phyloP scores from a whole-genome alignment of 2,888 invertebrate species.

The Drosophila nigricruria region DNA sequence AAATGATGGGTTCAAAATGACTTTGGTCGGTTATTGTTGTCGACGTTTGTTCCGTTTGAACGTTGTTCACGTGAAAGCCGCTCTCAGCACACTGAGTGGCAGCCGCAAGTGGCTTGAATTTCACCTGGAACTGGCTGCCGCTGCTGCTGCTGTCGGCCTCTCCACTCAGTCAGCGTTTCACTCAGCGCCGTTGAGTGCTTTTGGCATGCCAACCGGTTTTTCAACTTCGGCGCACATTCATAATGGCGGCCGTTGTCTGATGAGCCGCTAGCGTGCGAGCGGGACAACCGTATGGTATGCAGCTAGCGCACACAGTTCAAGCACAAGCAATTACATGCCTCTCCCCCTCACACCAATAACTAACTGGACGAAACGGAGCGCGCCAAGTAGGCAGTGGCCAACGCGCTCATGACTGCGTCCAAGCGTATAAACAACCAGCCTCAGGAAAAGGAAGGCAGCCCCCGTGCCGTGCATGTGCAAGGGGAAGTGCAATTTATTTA shows the following conservation, averaged over 20 bases:
- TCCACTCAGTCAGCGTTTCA: slow-evolving; percentile 43
- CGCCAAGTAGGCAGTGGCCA: slow-evolving; percentile 78
- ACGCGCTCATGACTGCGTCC: slow-evolving; percentile 81
- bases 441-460: slow-evolving; percentile 48
- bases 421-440: slow-evolving; percentile 71
- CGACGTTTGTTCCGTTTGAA: slow-evolving; percentile 58
- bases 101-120: slow-evolving; percentile 80
- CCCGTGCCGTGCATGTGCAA: slow-evolving; percentile 3
- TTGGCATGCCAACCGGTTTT: slow-evolving; percentile 72
- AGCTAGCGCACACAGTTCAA: slow-evolving; percentile 59
- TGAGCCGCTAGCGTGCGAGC: slow-evolving; percentile 37
- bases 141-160: slow-evolving; percentile 1
- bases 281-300: slow-evolving; percentile 43
- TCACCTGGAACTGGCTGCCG: slow-evolving; percentile 66
- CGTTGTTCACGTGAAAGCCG: slow-evolving; percentile 85
- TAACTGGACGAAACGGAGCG: slow-evolving; percentile 30
- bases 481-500: slow-evolving; percentile 50
- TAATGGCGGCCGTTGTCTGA: slow-evolving; percentile 76
- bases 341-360: slow-evolving; percentile 40
- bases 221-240: slow-evolving; percentile 71
- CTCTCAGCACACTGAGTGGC: slow-evolving; percentile 83
- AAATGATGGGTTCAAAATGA: slow-evolving; percentile 23
- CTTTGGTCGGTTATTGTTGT: slow-evolving; percentile 11
- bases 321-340: slow-evolving; percentile 71
- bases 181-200: slow-evolving; percentile 73